Conservation (phyloP, 2,113 vertebrate species). For the Hippolais icterina region DNA sequence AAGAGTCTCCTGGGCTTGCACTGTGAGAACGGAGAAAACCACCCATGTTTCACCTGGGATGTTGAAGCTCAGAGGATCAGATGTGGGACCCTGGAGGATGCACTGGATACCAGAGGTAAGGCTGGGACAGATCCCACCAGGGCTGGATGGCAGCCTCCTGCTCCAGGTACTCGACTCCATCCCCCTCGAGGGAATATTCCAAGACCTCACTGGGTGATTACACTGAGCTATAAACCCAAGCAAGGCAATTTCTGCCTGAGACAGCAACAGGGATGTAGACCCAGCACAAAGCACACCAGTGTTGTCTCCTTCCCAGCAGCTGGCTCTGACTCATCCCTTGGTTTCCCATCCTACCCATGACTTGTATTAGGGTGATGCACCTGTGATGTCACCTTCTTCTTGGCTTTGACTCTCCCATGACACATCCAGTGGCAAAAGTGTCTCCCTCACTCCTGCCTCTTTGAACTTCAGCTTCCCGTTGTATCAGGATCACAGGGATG, state of each 20-base stretch:
- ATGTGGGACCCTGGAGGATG: background rate
- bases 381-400: background rate
- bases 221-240: background rate
- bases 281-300: background rate
- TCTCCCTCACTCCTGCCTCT: background rate
- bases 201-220: background rate
- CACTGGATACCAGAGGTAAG: background rate
- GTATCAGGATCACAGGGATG: background rate
- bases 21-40: background rate
- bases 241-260: background rate
- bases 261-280: background rate
- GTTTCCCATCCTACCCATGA: background rate
- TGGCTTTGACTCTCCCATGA: background rate
- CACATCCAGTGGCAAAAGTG: background rate
- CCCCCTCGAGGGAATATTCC: background rate
- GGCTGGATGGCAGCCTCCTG: background rate
- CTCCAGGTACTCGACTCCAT: background rate
- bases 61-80: background rate
- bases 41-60: accelerated
- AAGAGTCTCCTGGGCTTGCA: background rate
- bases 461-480: accelerated
- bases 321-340: background rate
- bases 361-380: background rate
- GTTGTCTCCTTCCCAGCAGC: background rate
- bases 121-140: background rate